phyloP scores from a whole-genome alignment of 2,888 invertebrate genomes.

The Lepetodrilus schrolli region DNA sequence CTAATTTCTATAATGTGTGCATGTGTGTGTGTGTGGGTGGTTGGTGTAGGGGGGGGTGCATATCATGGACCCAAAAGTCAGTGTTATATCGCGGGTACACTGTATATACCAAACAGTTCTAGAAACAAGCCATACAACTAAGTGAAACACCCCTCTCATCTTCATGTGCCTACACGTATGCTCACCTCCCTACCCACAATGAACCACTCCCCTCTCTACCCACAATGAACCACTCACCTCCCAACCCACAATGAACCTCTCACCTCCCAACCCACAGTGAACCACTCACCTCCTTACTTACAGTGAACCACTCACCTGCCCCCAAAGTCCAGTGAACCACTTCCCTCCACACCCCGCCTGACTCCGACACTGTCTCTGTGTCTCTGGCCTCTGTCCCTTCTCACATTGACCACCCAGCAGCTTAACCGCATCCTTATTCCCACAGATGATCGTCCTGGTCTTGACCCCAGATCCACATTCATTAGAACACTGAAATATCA shows the following conservation, averaged over 20 bases:
- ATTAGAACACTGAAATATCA: constrained; percentile 63
- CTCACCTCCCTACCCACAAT: too few species aligned
- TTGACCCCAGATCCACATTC: constrained; percentile 66
- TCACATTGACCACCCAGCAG: constrained; percentile 43
- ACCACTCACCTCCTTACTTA: neutral
- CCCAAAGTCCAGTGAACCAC: constrained; percentile 65
- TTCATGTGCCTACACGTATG: too few species aligned
- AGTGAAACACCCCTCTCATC: too few species aligned
- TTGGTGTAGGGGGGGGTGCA: too few species aligned
- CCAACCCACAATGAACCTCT: neutral
- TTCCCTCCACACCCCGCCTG: constrained; percentile 50
- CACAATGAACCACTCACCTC: too few species aligned
- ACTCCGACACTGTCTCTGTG: constrained; percentile 51
- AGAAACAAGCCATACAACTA: too few species aligned
- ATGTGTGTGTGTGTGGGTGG: too few species aligned
- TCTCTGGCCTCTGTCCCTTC: constrained; percentile 46
- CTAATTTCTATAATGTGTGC: too few species aligned
- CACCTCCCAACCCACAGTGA: neutral
- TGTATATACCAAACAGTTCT: too few species aligned
- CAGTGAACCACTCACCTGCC: constrained; percentile 53
- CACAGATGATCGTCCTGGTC: constrained; percentile 51
- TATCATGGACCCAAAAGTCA: too few species aligned
- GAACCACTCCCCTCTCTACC: too few species aligned
- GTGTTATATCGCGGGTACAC: too few species aligned
- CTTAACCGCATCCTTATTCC: constrained; percentile 38